Percentiles rank a stretch among this genome's conserved stretches.
Conservation (phyloP, 2,888 invertebrate genomes). For the Apodemia mormo region DNA sequence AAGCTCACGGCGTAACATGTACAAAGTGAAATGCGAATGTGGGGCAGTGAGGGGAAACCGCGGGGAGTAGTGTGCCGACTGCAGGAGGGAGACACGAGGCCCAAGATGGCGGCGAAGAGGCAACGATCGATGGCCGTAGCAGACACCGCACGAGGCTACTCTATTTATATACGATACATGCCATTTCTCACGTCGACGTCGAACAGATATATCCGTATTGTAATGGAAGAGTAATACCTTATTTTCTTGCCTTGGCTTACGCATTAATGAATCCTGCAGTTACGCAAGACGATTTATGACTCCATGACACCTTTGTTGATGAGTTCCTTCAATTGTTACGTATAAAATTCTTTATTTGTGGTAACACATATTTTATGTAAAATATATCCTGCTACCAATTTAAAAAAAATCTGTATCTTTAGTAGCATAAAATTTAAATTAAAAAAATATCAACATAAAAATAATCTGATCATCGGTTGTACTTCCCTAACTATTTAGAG, state of each 20-base stretch:
- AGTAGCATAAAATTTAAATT: too few species aligned
- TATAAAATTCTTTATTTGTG: too few species aligned
- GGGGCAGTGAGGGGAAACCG: constrained; percentile 72
- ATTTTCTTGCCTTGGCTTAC: not conserved
- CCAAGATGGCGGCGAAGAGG: constrained; percentile 81
- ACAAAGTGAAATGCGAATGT: constrained; percentile 75
- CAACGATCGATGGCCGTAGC: constrained; percentile 77
- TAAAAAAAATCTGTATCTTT: too few species aligned
- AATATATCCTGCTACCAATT: too few species aligned
- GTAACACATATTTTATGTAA: too few species aligned
- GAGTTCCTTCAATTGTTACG: too few species aligned
- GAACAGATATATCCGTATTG: constrained; percentile 37
- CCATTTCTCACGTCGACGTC: constrained; percentile 62
- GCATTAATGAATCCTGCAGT: not conserved
- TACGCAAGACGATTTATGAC: not conserved
- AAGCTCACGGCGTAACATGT: constrained; percentile 49
- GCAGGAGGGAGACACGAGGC: constrained; percentile 75
- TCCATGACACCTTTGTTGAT: not conserved
- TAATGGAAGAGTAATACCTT: constrained; percentile 29
- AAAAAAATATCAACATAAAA: too few species aligned
- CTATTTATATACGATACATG: constrained; percentile 75
- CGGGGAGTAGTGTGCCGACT: constrained; percentile 59
- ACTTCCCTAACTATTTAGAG: too few species aligned
- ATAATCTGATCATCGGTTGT: too few species aligned
- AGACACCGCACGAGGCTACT: constrained; percentile 75